Conservation (phyloP, 2,797 vertebrate species). For the Coluber constrictor region DNA sequence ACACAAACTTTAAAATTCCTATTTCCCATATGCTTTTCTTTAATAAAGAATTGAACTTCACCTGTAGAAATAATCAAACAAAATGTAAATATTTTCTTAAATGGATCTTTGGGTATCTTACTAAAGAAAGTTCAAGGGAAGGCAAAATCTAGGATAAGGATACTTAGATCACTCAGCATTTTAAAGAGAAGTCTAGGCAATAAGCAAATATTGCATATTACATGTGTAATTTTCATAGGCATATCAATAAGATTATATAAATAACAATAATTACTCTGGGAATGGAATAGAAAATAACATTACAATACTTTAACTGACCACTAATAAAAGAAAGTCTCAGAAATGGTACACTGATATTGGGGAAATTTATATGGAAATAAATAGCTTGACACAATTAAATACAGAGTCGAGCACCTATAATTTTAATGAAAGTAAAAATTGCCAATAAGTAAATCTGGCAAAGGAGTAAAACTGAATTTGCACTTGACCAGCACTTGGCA, state of each 20-base stretch:
- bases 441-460: neutral
- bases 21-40: neutral
- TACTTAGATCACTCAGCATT: neutral
- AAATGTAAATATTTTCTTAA: neutral
- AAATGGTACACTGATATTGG: neutral
- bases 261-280: neutral
- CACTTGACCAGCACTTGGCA: neutral
- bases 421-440: neutral
- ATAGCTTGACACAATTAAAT: neutral
- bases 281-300: neutral
- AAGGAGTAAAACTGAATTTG: neutral
- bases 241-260: neutral
- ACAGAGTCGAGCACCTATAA: neutral
- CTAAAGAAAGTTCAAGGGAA: neutral
- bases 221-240: neutral
- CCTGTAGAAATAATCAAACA: too few relatives aligned
- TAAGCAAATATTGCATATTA: neutral
- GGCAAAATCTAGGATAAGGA: neutral
- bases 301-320: neutral
- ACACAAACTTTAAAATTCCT: neutral
- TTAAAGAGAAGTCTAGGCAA: neutral
- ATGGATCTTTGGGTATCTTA: neutral
- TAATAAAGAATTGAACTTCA: neutral
- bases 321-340: neutral
- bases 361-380: neutral